Base-by-base conservation (phyloP, 2,113 vertebrate species). In the Spea bombifrons region DNA sequence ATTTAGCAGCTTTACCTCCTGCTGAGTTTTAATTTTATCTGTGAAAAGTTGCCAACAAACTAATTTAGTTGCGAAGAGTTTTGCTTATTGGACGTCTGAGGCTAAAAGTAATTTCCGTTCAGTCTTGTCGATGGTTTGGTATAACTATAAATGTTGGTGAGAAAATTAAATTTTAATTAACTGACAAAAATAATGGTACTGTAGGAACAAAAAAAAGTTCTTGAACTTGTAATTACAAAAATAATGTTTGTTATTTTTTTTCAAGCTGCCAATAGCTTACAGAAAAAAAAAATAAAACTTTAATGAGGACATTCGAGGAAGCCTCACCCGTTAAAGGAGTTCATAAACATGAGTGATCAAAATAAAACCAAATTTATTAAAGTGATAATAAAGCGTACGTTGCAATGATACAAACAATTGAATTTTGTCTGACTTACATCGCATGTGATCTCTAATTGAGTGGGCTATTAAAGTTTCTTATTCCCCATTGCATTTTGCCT, bases 131-230 rank as follows among this genome's bases (percentile, higher is more conserved):
- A 44, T 76, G 66, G 50, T 70, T 61, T 61, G 57, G 69, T 68
- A 68, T 9, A 68, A 76, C 67, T 59, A 15, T 48, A 70, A 53
- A 76, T 76, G 61, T 61, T 61, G 53, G 66, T 43, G 66, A 76
- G 66, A 69, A 76, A 76, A 76, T 76, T 61, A 48, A 69, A 76
- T 61, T 76, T 69, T 61, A 69, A 69, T 69, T 76, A 57, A 76
- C 15, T 69, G 75, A 49, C 65, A 48, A 45, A 47, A 57, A 76
- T 61, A 66, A 16, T 46, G 52, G 53, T 49, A 30, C 17, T n/a
- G 13, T 16, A 53, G 10, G 9, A 5, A 44, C 44, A 61, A 68
- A 76, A 61, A 61, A 68, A 76, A 61, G 13, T 15, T 64, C 55
- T 17, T 52, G 43, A 15, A 55, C 46, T 43, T 43, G 49, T 3